phyloP scores from a whole-genome alignment of 2,113 vertebrate species.

The Rhizomys pruinosus region DNA sequence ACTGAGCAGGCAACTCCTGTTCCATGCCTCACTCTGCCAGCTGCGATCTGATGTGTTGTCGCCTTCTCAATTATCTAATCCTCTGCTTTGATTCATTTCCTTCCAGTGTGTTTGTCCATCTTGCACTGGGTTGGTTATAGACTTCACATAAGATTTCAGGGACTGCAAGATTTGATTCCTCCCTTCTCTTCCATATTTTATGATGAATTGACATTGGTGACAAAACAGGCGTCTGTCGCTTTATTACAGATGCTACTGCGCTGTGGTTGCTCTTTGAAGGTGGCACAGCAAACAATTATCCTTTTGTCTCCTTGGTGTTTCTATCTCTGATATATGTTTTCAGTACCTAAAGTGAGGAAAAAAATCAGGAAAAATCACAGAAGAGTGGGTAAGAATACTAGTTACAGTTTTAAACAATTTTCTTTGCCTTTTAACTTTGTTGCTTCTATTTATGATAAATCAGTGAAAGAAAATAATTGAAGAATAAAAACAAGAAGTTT shows the following conservation, averaged over 20 bases:
- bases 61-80: slow-evolving; percentile 84
- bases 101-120: slow-evolving; percentile 77
- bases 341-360: neutral
- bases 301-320: slow-evolving; percentile 53
- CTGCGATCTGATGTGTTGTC: slow-evolving; percentile 82
- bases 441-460: neutral
- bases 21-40: slow-evolving; percentile 83
- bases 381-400: neutral
- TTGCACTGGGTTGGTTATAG: slow-evolving; percentile 70
- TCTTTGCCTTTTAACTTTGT: neutral
- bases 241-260: slow-evolving; percentile 63
- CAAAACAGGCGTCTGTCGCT: slow-evolving; percentile 14
- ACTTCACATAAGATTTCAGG: slow-evolving; percentile 70
- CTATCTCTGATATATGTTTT: slow-evolving; percentile 53
- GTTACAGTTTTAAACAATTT: slow-evolving; percentile 27
- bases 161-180: slow-evolving; percentile 73
- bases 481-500: neutral
- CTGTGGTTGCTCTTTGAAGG: slow-evolving; percentile 8
- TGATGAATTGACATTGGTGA: slow-evolving; percentile 75
- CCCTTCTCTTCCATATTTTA: slow-evolving; percentile 78
- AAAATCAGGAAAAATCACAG: slow-evolving; percentile 23
- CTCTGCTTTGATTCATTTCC: slow-evolving; percentile 84
- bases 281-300: slow-evolving; percentile 64
- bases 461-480: slow-evolving; percentile 1
- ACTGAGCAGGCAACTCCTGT: slow-evolving; percentile 77